These are phyloP conservation scores for Microchrysa polita DNA, from an alignment of 2,888 invertebrate species.

Conservation along the genomic window DNA sequence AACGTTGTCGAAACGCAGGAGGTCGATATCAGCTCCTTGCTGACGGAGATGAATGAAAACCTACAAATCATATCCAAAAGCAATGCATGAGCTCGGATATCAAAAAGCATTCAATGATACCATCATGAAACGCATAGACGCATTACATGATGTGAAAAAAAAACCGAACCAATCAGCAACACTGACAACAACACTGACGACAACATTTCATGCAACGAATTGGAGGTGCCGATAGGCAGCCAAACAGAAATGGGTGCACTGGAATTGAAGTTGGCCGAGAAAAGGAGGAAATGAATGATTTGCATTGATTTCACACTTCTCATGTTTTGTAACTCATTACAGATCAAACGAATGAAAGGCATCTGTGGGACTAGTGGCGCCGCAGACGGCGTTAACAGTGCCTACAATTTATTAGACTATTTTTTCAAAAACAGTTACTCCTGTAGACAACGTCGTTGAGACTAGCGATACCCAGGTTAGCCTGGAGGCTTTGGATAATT, in stretches of 20 bases:
- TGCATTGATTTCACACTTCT: background rate
- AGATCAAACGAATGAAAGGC: slow-evolving; percentile 1
- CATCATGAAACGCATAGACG: background rate
- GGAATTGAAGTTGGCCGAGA: slow-evolving; percentile 2
- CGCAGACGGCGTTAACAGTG: slow-evolving; percentile 28
- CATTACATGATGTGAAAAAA: too few relatives aligned
- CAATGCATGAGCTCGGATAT: too few relatives aligned
- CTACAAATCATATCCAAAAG: too few relatives aligned
- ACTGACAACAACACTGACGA: slow-evolving; percentile 12
- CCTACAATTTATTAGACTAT: slow-evolving; percentile 15
- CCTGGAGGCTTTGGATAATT: too few relatives aligned
- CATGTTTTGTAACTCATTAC: background rate
- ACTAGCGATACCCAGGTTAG: too few relatives aligned
- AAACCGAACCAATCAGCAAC: background rate
- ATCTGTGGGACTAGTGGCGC: slow-evolving; percentile 27
- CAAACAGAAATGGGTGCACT: slow-evolving; percentile 12
- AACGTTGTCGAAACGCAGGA: too few relatives aligned
- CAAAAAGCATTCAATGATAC: slow-evolving; percentile 30
- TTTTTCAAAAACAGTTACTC: slow-evolving; percentile 30
- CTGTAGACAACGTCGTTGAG: too few relatives aligned
- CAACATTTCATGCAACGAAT: background rate
- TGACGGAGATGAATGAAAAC: too few relatives aligned
- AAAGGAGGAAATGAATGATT: slow-evolving; percentile 9
- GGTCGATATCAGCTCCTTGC: too few relatives aligned
- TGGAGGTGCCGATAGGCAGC: slow-evolving; percentile 15